Conservation (phyloP, 2,113 vertebrate species). For the Bubo scandiacus region DNA sequence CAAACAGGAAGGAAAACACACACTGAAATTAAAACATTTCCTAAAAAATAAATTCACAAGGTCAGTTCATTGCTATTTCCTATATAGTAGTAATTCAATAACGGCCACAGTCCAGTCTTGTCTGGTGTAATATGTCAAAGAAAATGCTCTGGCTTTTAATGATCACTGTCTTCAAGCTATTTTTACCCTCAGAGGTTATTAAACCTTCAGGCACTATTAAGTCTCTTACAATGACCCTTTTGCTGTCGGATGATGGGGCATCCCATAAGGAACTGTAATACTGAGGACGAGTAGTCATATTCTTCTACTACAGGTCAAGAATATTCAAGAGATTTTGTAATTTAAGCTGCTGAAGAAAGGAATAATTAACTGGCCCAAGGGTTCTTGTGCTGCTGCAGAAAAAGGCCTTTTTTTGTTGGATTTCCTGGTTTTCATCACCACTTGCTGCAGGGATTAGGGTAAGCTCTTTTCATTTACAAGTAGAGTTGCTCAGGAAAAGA, state of each 20-base stretch:
- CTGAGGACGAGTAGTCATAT: neutral
- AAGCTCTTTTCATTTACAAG: slow-evolving; percentile 57
- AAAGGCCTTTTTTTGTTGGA: slow-evolving; percentile 21
- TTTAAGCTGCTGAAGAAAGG: slow-evolving; percentile 39
- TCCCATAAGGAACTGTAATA: slow-evolving; percentile 11
- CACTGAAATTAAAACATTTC: neutral
- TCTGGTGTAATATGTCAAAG: neutral
- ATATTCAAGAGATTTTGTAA: slow-evolving; percentile 48
- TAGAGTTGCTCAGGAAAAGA: slow-evolving; percentile 35
- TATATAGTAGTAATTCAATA: neutral
- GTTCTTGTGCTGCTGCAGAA: slow-evolving; percentile 28
- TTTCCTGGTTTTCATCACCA: slow-evolving; percentile 55
- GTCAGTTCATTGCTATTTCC: neutral
- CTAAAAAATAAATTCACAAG: neutral
- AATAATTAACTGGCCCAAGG: slow-evolving; percentile 36
- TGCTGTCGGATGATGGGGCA: neutral
- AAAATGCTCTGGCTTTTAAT: slow-evolving; percentile 6
- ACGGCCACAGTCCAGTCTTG: neutral
- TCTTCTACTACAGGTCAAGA: slow-evolving; percentile 6
- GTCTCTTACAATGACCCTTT: neutral
- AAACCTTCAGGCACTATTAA: slow-evolving; percentile 45
- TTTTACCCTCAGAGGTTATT: slow-evolving; percentile 10
- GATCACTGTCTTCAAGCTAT: neutral
- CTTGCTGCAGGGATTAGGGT: slow-evolving; percentile 37
- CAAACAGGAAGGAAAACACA: neutral